Percentiles rank a stretch among this genome's conserved stretches.
Conservation (phyloP, 2,797 vertebrate genomes). For the Coreius guichenoti region DNA sequence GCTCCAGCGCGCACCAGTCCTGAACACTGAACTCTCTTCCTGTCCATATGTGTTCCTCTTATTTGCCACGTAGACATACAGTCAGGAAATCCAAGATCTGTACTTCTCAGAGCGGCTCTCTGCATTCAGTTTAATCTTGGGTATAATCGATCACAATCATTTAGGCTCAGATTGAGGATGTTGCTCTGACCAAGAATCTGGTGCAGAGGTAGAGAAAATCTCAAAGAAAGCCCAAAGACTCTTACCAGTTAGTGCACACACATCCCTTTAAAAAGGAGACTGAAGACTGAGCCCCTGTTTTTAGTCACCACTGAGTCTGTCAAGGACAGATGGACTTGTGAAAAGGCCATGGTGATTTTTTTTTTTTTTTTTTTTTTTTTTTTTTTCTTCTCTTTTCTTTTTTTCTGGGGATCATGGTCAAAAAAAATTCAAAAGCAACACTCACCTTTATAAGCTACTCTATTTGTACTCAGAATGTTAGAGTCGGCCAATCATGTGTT, state of each 20-base stretch:
- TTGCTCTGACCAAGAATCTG: slow-evolving; percentile 14
- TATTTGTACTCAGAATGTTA: slow-evolving; percentile 39
- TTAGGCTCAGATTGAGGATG: slow-evolving; percentile 30
- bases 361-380: background rate
- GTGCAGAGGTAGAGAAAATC: slow-evolving; percentile 13
- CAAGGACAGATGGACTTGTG: slow-evolving; percentile 35
- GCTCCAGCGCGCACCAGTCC: background rate
- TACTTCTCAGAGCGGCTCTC: slow-evolving; percentile 16
- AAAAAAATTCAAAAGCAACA: slow-evolving; percentile 34
- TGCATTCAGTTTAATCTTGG: slow-evolving; percentile 36
- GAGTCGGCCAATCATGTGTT: slow-evolving; percentile 42
- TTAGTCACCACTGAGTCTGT: slow-evolving; percentile 18
- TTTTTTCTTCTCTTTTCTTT: background rate
- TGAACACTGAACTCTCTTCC: slow-evolving; percentile 14
- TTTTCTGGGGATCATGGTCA: slow-evolving; percentile 6
- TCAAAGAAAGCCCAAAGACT: slow-evolving; percentile 46
- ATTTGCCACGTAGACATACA: slow-evolving; percentile 19
- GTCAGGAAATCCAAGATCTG: slow-evolving; percentile 17
- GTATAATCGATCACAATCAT: slow-evolving; percentile 21
- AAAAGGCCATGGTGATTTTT: slow-evolving; percentile 4
- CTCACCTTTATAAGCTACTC: slow-evolving; percentile 49
- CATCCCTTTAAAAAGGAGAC: slow-evolving; percentile 58
- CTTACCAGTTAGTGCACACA: slow-evolving; percentile 45
- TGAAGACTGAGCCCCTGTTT: slow-evolving; percentile 53
- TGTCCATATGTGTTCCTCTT: slow-evolving; percentile 28